phyloP scores from a whole-genome alignment of 1,140 invertebrate species.

The Drosophila nannoptera region DNA sequence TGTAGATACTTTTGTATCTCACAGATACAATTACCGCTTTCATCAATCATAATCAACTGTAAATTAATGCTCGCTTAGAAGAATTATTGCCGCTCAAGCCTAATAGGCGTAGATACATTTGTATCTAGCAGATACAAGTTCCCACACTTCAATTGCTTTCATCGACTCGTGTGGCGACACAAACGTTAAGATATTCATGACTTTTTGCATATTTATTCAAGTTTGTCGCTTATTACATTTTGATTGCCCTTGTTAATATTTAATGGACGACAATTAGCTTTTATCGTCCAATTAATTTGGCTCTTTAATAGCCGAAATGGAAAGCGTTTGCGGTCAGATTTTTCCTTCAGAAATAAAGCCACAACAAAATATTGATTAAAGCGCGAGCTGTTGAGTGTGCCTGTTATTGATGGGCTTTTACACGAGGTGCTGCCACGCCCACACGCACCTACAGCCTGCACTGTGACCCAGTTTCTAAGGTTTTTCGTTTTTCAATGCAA shows the following conservation, averaged over 20 bases:
- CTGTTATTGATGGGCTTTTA: neutral
- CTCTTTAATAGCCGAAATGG: constrained; percentile 8
- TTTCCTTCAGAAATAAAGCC: constrained; percentile 13
- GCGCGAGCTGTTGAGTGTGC: constrained; percentile 4
- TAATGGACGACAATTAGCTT: constrained; percentile 19
- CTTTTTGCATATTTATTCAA: constrained; percentile 18
- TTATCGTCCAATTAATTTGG: constrained; percentile 17
- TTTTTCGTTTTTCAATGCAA: constrained; percentile 23
- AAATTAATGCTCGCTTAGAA: too few relatives aligned
- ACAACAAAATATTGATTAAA: constrained; percentile 9
- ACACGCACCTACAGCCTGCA: neutral
- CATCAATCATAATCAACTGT: neutral
- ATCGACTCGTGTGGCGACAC: too few relatives aligned
- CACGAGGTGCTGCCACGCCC: constrained; percentile 21
- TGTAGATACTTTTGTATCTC: constrained; percentile 1
- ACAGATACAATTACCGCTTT: too few relatives aligned
- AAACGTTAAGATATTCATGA: constrained; percentile 15
- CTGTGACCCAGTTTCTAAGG: constrained; percentile 13
- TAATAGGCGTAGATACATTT: too few relatives aligned
- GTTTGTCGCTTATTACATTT: constrained; percentile 21
- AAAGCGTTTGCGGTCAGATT: constrained; percentile 41
- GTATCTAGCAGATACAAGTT: too few relatives aligned
- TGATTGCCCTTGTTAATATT: constrained; percentile 25
- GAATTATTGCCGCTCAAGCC: too few relatives aligned
- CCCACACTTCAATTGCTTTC: too few relatives aligned